A percentile compares a stretch with the other conserved stretches of the same genome.
phyloP scores from a whole-genome alignment of 1,140 invertebrate species.

The Thereuonema tuberculata region DNA sequence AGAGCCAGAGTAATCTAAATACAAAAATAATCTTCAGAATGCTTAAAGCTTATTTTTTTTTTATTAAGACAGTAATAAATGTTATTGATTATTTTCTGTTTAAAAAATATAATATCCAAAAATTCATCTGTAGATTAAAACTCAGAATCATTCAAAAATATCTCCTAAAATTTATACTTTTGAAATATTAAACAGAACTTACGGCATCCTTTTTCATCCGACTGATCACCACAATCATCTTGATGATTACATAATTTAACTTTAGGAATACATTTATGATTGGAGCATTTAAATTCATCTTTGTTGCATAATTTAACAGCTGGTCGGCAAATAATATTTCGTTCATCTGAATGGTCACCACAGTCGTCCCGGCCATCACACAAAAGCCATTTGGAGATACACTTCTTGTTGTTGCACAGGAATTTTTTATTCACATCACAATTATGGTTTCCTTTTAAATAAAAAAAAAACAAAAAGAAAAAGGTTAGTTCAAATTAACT shows the following conservation, averaged over 20 bases:
- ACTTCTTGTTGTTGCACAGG: constrained; percentile 73
- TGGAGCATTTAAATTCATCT: constrained; percentile 72
- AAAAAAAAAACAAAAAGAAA: constrained; percentile 1
- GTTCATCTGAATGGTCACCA: constrained; percentile 84
- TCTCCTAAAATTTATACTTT: too few species aligned
- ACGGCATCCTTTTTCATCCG: constrained; percentile 82
- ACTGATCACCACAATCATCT: constrained; percentile 66
- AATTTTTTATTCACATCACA: constrained; percentile 64
- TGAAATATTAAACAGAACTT: too few species aligned
- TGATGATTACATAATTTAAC: constrained; percentile 65
- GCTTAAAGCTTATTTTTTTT: too few species aligned
- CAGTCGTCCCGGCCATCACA: constrained; percentile 82
- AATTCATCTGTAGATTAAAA: too few species aligned
- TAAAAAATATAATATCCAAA: too few species aligned
- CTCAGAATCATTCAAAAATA: too few species aligned
- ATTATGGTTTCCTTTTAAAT: constrained; percentile 50
- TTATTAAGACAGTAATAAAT: too few species aligned
- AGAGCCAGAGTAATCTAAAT: constrained; percentile 47
- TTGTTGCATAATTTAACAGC: constrained; percentile 31
- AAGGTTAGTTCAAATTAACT: background rate
- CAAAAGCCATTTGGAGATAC: constrained; percentile 65
- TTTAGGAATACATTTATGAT: constrained; percentile 73
- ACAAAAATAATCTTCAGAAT: too few species aligned
- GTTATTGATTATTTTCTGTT: too few species aligned
- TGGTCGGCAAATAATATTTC: constrained; percentile 61